Evolutionary conservation across 1,140 invertebrate genomes (phyloP).

Genomic region (Lineus longissimus): DNA sequence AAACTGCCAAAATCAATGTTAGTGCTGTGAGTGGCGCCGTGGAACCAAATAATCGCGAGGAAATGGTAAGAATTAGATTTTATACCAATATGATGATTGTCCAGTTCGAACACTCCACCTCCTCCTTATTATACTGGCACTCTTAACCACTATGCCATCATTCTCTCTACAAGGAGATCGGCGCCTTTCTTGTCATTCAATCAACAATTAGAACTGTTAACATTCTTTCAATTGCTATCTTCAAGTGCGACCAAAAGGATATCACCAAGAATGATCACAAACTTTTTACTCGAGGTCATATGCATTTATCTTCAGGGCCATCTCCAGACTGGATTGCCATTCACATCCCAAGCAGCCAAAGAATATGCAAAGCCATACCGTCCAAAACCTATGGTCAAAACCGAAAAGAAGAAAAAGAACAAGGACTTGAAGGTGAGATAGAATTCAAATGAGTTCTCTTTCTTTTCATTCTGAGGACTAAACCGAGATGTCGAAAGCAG

Average conservation of each 20-base stretch:
- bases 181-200: too few species aligned
- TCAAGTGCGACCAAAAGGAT: too few species aligned
- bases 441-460: background rate
- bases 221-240: too few species aligned
- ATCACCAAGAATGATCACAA: too few species aligned
- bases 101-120: too few species aligned
- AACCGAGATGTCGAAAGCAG: too few species aligned
- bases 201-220: too few species aligned
- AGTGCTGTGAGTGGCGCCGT: background rate
- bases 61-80: slow-evolving; percentile 7
- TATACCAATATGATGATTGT: too few species aligned
- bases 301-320: slow-evolving; percentile 14
- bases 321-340: background rate
- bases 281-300: too few species aligned
- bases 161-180: too few species aligned
- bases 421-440: slow-evolving; percentile 1
- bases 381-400: background rate
- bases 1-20: slow-evolving; percentile 6
- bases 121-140: too few species aligned
- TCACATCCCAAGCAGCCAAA: slow-evolving; percentile 10
- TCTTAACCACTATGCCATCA: too few species aligned
- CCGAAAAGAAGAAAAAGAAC: slow-evolving; percentile 1
- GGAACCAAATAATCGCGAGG: slow-evolving; percentile 9
- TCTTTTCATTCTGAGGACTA: background rate
- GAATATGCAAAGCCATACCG: slow-evolving; percentile 9